phyloP scores from a whole-genome alignment of 2,113 vertebrate species.

The Pseudonaja textilis region DNA sequence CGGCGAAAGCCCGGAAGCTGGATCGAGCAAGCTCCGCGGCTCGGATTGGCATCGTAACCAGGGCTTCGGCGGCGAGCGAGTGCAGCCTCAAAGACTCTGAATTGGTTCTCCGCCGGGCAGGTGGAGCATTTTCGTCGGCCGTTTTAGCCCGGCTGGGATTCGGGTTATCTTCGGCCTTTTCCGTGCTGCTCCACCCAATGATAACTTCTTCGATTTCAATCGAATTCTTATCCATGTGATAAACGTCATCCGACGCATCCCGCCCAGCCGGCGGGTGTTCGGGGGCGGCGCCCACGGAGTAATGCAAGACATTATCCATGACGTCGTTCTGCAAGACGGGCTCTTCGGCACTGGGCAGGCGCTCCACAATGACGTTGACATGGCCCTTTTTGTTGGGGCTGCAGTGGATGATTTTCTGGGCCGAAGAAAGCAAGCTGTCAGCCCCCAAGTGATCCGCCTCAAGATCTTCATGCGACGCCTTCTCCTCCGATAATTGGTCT shows the following conservation, averaged over 20 bases:
- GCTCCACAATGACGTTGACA: slow-evolving; percentile 96
- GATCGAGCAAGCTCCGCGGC: slow-evolving; percentile 78
- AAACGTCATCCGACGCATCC: slow-evolving; percentile 56
- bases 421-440: slow-evolving; percentile 91
- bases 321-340: slow-evolving; percentile 68
- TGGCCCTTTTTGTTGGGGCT: slow-evolving; percentile 89
- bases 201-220: slow-evolving; percentile 74
- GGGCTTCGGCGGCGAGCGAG: slow-evolving; percentile 91
- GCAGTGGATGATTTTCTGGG: slow-evolving; percentile 94
- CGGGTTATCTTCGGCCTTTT: slow-evolving; percentile 68
- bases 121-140: slow-evolving; percentile 86
- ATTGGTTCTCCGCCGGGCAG: slow-evolving; percentile 88
- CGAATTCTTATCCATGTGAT: slow-evolving; percentile 54
- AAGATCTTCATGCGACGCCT: slow-evolving; percentile 73
- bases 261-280: slow-evolving; percentile 51
- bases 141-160: slow-evolving; percentile 49
- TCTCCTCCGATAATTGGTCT: slow-evolving; percentile 76
- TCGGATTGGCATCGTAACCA: slow-evolving; percentile 93
- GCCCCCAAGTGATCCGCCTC: slow-evolving; percentile 71
- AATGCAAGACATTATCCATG: slow-evolving; percentile 48
- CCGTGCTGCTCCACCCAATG: slow-evolving; percentile 70
- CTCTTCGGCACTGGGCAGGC: slow-evolving; percentile 87
- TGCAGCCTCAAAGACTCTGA: slow-evolving; percentile 93
- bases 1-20: slow-evolving; percentile 62
- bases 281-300: slow-evolving; percentile 71